phyloP scores from a whole-genome alignment of 2,888 invertebrate species.

The Syritta pipiens region DNA sequence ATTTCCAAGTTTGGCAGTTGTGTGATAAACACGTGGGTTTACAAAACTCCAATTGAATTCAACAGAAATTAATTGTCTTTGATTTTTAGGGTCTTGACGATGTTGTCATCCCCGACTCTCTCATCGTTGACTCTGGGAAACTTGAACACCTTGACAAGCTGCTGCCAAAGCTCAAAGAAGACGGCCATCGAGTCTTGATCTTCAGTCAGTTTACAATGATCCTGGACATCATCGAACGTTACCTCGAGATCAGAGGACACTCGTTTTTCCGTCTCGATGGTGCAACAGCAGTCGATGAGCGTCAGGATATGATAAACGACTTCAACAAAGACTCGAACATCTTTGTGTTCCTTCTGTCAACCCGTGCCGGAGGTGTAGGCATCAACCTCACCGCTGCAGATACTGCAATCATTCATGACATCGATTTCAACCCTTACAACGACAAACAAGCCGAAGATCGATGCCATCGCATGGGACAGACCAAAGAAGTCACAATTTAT shows the following conservation, averaged over 20 bases:
- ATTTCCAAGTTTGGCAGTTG: constrained; percentile 93
- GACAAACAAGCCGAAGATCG: constrained; percentile 98
- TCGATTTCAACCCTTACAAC: constrained; percentile 99
- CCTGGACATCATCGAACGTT: constrained; percentile 94
- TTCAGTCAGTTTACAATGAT: constrained; percentile 99
- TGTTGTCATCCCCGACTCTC: constrained; percentile 83
- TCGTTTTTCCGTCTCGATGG: constrained; percentile 93
- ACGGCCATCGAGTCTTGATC: constrained; percentile 90
- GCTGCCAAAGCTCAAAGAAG: constrained; percentile 86
- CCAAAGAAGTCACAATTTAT: constrained; percentile 91
- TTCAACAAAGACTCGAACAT: constrained; percentile 89
- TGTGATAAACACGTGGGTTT: constrained; percentile 83
- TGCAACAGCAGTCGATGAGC: constrained; percentile 89
- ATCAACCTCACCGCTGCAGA: constrained; percentile 97
- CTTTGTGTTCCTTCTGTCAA: constrained; percentile 94
- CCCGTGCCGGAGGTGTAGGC: constrained; percentile 96
- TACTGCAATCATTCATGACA: constrained; percentile 97
- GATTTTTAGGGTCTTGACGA: constrained; percentile 82
- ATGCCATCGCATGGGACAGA: constrained; percentile 88
- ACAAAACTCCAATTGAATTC: neutral
- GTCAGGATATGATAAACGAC: constrained; percentile 94
- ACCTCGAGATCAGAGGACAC: constrained; percentile 86
- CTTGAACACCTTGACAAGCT: constrained; percentile 88
- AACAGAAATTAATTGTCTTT: neutral
- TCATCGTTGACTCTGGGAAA: constrained; percentile 93